These are phyloP conservation scores for Pyrgus malvae DNA, from an alignment of 2,888 invertebrate species.

Conservation along the genomic window DNA sequence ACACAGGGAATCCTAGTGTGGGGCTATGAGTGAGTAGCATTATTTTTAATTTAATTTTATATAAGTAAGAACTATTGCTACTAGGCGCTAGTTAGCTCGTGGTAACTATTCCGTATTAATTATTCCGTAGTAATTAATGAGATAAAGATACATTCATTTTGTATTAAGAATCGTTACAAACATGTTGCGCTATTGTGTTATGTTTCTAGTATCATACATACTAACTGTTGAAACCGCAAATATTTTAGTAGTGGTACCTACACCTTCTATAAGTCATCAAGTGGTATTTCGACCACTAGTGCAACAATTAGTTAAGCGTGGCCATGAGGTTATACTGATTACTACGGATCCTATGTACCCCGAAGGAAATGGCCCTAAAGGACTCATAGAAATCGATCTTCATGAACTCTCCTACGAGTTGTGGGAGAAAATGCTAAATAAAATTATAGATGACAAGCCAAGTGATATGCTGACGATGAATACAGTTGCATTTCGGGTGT, in stretches of 20 bases:
- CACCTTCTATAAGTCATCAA: constrained; percentile 54
- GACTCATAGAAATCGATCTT: constrained; percentile 56
- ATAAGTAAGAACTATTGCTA: too few relatives aligned
- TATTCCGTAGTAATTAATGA: too few relatives aligned
- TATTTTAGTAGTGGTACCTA: constrained; percentile 43
- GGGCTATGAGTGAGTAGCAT: too few relatives aligned
- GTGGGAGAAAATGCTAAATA: too few relatives aligned
- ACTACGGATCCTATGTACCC: constrained; percentile 52
- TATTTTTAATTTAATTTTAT: too few relatives aligned
- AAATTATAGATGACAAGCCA: neutral
- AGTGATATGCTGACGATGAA: constrained; percentile 30
- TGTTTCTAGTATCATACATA: too few relatives aligned
- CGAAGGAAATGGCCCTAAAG: constrained; percentile 40
- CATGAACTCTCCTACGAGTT: constrained; percentile 46
- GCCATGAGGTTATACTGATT: constrained; percentile 59
- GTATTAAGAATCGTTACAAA: too few relatives aligned
- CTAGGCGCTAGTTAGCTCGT: too few relatives aligned
- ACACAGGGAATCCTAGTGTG: too few relatives aligned
- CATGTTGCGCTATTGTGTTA: too few relatives aligned
- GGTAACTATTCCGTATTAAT: too few relatives aligned
- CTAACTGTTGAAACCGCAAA: constrained; percentile 26
- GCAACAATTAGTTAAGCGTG: constrained; percentile 52
- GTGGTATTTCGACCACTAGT: constrained; percentile 50
- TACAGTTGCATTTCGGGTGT: constrained; percentile 6
- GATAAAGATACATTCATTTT: too few relatives aligned